Conservation (phyloP, 64 coral and sea anemone species). For the Actinia equina region DNA sequence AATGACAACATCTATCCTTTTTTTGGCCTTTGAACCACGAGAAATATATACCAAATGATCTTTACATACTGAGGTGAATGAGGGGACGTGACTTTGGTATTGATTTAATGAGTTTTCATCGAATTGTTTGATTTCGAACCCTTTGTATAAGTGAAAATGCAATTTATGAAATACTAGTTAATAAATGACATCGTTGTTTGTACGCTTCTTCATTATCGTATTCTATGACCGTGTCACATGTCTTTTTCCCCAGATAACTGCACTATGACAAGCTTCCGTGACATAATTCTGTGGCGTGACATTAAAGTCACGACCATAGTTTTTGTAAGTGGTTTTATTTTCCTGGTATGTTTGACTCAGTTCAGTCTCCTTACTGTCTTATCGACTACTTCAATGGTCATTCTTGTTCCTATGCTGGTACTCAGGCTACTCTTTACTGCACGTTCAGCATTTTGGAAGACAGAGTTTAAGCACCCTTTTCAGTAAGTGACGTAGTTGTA, state of each 20-base stretch:
- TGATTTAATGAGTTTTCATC: too few species aligned
- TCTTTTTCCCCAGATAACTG: background rate
- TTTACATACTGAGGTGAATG: too few species aligned
- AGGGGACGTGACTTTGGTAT: too few species aligned
- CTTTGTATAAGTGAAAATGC: too few species aligned
- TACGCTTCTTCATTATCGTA: too few species aligned
- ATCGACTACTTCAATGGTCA: slow-evolving; percentile 54
- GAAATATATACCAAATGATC: too few species aligned
- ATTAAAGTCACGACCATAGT: slow-evolving; percentile 74
- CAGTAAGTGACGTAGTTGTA: slow-evolving; percentile 51
- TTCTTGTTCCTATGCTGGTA: slow-evolving; percentile 77
- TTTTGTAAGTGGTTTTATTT: slow-evolving; percentile 62
- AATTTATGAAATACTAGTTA: too few species aligned
- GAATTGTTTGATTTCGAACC: background rate
- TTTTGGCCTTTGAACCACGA: too few species aligned
- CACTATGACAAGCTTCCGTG: slow-evolving; percentile 28
- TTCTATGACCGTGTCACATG: too few species aligned
- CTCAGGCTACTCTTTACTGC: slow-evolving; percentile 69
- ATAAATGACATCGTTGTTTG: too few species aligned
- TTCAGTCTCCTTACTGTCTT: slow-evolving; percentile 77
- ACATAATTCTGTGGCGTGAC: slow-evolving; percentile 83
- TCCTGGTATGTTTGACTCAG: slow-evolving; percentile 81
- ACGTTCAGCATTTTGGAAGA: slow-evolving; percentile 54
- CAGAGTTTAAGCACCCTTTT: slow-evolving; percentile 76
- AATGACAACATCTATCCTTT: too few species aligned